phyloP scores from a whole-genome alignment of 2,797 vertebrate genomes.

The Acanthiza pusilla region DNA sequence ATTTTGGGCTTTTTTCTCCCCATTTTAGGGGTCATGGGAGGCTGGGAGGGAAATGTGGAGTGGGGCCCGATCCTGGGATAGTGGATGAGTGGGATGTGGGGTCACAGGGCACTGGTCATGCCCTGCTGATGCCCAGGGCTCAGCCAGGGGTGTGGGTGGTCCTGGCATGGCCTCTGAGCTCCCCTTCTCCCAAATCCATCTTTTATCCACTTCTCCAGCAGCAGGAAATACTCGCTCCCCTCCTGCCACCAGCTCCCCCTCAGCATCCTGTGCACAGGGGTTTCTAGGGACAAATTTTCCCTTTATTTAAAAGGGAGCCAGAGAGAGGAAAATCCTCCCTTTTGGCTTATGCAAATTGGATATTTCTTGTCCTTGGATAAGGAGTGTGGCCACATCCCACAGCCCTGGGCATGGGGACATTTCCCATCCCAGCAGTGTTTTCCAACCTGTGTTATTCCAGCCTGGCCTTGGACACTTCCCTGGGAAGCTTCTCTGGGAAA shows the following conservation, averaged over 20 bases:
- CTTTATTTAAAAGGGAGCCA: fast-evolving
- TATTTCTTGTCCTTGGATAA: not conserved
- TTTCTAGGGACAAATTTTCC: not conserved
- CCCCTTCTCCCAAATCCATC: not conserved
- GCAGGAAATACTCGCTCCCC: fast-evolving
- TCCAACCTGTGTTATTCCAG: not conserved
- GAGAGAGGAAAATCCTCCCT: not conserved
- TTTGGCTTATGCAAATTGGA: not conserved
- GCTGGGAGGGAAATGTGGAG: not conserved
- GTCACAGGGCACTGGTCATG: fast-evolving
- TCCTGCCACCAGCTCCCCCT: not conserved
- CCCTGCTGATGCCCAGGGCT: fast-evolving
- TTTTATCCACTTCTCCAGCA: not conserved
- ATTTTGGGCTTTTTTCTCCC: not conserved
- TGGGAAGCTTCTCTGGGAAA: not conserved
- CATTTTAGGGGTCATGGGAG: not conserved
- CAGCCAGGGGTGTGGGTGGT: not conserved
- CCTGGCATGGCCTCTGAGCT: not conserved
- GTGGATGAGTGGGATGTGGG: not conserved
- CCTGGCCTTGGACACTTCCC: fast-evolving
- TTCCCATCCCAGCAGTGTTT: not conserved
- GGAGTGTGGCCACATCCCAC: not conserved
- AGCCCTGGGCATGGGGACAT: not conserved
- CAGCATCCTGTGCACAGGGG: fast-evolving
- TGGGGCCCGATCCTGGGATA: fast-evolving